Conservation (phyloP, 2,888 invertebrate species). For the Choreutis nemorana region DNA sequence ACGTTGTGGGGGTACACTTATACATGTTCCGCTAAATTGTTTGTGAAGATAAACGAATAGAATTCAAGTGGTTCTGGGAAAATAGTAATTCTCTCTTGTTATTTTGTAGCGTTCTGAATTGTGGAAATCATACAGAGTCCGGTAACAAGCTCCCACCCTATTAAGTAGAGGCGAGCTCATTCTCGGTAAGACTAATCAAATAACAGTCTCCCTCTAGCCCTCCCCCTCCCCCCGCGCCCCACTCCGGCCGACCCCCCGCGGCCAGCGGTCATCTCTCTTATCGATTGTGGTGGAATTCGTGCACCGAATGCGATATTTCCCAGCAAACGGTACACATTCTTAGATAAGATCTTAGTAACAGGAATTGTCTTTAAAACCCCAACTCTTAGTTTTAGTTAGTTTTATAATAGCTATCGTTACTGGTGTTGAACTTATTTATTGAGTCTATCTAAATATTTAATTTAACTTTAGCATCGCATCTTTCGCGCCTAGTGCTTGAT, state of each 20-base stretch:
- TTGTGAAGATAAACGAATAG: constrained; percentile 32
- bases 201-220: constrained; percentile 56
- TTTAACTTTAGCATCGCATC: too few relatives aligned
- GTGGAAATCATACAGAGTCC: constrained; percentile 58
- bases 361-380: constrained; percentile 25
- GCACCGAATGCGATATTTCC: constrained; percentile 64
- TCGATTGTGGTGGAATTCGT: constrained; percentile 67
- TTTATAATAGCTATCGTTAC: too few relatives aligned
- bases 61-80: background rate
- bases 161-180: constrained; percentile 64
- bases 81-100: too few relatives aligned
- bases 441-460: too few relatives aligned
- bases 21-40: constrained; percentile 34
- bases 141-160: constrained; percentile 64
- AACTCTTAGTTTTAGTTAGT: too few relatives aligned
- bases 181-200: constrained; percentile 69
- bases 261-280: constrained; percentile 65
- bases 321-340: constrained; percentile 44
- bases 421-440: too few relatives aligned
- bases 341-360: constrained; percentile 31
- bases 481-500: too few relatives aligned
- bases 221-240: constrained; percentile 21
- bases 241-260: constrained; percentile 38
- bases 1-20: constrained; percentile 41
- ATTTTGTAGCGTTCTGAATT: constrained; percentile 11